These are phyloP conservation scores for Taeniopygia guttata DNA, from an alignment of 2,797 vertebrate genomes.

Conservation along the genomic window DNA sequence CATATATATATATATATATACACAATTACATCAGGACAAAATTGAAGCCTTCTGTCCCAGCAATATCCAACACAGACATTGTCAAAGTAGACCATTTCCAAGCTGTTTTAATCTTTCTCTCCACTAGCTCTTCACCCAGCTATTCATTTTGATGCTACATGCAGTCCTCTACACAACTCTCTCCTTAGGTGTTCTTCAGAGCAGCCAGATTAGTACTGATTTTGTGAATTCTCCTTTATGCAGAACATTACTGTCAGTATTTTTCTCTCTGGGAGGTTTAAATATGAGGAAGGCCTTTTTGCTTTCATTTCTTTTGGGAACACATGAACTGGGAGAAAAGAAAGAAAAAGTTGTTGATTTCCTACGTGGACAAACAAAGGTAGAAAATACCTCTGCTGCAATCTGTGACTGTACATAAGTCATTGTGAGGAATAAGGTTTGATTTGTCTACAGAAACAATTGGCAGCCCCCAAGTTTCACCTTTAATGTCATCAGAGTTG, in stretches of 20 bases:
- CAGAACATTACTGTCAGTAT: not conserved
- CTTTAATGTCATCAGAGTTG: not conserved
- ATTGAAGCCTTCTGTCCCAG: not conserved
- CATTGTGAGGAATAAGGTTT: not conserved
- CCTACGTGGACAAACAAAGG: not conserved
- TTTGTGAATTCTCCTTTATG: not conserved
- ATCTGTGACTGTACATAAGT: not conserved
- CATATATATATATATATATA: fast-evolving
- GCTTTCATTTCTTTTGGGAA: not conserved
- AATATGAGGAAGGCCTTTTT: not conserved
- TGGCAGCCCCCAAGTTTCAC: not conserved
- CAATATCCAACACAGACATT: not conserved
- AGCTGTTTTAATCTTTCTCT: not conserved
- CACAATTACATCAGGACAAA: not conserved
- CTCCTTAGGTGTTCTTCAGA: not conserved
- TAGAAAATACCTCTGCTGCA: not conserved
- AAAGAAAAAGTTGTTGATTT: not conserved
- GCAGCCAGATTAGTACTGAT: not conserved
- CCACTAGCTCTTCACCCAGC: not conserved
- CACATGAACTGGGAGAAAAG: not conserved
- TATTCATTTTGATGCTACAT: not conserved
- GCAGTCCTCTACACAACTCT: not conserved
- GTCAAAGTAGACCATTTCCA: not conserved
- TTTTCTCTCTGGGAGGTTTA: not conserved
- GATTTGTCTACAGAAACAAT: not conserved